A percentile compares a stretch with the other conserved stretches of the same genome.
Evolutionary conservation across 35 echinoderm and acorn worm genomes (phyloP).

Genomic region (Heliocidaris erythrogramma): DNA sequence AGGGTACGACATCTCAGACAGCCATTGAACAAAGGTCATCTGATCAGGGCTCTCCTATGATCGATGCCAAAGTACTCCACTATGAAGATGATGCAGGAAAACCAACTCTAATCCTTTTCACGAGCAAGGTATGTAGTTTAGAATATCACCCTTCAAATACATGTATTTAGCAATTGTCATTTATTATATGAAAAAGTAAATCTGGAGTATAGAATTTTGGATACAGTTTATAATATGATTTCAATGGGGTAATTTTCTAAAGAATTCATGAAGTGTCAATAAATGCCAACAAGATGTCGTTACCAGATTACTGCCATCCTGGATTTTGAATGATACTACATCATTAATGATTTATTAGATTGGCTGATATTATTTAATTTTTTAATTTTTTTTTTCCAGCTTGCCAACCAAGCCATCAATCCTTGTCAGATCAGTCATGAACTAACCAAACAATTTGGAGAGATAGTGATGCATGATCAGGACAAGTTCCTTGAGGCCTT

Average conservation of each 20-base stretch:
- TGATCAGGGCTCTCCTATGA: not conserved
- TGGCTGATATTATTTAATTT: not conserved
- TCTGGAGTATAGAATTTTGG: no score
- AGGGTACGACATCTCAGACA: not conserved
- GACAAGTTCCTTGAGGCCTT: slow-evolving; percentile 26
- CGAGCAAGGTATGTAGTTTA: not conserved
- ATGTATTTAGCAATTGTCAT: no score
- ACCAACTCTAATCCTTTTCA: not conserved
- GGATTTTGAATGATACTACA: no score
- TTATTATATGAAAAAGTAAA: no score
- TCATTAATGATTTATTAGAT: no score
- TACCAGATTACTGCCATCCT: no score
- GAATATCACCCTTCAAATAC: no score
- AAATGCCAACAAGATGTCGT: no score
- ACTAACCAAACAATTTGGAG: not conserved
- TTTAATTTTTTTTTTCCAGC: not conserved
- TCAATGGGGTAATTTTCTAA: no score
- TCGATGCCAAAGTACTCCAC: not conserved
- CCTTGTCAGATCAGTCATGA: slow-evolving; percentile 19
- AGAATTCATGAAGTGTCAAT: no score
- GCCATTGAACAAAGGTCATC: not conserved
- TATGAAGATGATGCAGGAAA: not conserved
- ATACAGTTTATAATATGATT: no score
- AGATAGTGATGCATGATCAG: not conserved
- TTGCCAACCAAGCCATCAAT: not conserved